Percentiles rank a stretch among this genome's conserved stretches.
These are phyloP conservation scores for Phrynocephalus forsythii DNA, from an alignment of 2,797 vertebrate genomes.

Conservation along the genomic window DNA sequence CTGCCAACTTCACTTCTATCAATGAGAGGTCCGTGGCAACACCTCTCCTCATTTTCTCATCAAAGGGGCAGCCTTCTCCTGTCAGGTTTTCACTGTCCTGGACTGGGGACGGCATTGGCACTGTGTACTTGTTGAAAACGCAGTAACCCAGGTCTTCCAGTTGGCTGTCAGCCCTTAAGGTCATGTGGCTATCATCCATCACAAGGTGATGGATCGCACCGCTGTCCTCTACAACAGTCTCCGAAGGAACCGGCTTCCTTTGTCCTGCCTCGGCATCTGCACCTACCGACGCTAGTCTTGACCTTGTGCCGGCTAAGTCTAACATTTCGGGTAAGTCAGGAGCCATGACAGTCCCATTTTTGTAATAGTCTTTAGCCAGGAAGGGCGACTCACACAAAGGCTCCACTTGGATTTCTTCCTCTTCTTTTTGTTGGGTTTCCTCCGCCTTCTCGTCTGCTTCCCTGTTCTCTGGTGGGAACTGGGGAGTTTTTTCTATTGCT, in stretches of 20 bases:
- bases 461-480: slow-evolving; percentile 87
- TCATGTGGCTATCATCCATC: slow-evolving; percentile 74
- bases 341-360: slow-evolving; percentile 91
- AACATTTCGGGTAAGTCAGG: slow-evolving; percentile 98
- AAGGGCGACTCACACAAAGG: slow-evolving; percentile 84
- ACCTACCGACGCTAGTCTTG: slow-evolving; percentile 90
- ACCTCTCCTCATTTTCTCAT: slow-evolving; percentile 77
- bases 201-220: slow-evolving; percentile 65
- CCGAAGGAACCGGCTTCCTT: slow-evolving; percentile 85
- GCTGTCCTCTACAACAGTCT: slow-evolving; percentile 72
- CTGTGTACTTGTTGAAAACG: slow-evolving; percentile 98
- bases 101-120: slow-evolving; percentile 95
- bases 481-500: slow-evolving; percentile 86
- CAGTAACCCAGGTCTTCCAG: slow-evolving; percentile 97
- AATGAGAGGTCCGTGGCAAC: slow-evolving; percentile 78
- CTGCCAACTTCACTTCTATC: slow-evolving; percentile 83
- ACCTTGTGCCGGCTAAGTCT: slow-evolving; percentile 91
- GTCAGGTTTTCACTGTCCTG: slow-evolving; percentile 82
- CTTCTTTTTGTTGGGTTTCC: slow-evolving; percentile 59
- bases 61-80: slow-evolving; percentile 79
- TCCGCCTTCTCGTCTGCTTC: slow-evolving; percentile 75
- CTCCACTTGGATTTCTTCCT: slow-evolving; percentile 80
- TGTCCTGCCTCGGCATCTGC: slow-evolving; percentile 85
- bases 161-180: slow-evolving; percentile 89
- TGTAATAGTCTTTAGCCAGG: slow-evolving; percentile 84